phyloP scores from a whole-genome alignment of 2,888 invertebrate genomes.

The Drosophila prolongata region DNA sequence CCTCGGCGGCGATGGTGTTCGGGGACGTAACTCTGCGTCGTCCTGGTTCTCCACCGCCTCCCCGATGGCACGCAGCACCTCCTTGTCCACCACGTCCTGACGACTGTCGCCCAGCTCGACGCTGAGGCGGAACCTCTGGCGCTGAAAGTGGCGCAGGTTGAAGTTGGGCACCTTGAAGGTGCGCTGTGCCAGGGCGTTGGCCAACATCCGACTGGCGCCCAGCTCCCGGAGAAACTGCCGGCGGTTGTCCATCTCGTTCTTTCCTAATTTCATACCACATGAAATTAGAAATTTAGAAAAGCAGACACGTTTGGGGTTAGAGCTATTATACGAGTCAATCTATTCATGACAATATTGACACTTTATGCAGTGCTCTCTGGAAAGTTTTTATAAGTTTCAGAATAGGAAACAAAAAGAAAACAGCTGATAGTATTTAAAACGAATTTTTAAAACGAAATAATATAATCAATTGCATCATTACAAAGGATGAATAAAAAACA shows the following conservation, averaged over 20 bases:
- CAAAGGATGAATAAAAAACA: no score
- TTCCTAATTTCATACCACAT: conserved; percentile 30
- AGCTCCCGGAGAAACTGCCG: conserved; percentile 46
- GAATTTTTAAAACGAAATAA: no score
- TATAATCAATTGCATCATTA: no score
- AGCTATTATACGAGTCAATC: conserved; percentile 1
- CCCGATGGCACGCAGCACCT: conserved; percentile 35
- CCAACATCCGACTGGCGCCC: conserved; percentile 44
- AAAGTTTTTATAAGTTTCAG: neutral
- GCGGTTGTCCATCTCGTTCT: conserved; percentile 43
- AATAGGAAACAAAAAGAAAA: no score
- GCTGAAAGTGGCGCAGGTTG: conserved; percentile 43
- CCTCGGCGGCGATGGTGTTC: conserved; percentile 55
- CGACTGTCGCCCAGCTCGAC: conserved; percentile 43
- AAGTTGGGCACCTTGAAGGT: conserved; percentile 44
- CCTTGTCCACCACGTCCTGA: conserved; percentile 35
- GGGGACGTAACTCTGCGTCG: conserved; percentile 7
- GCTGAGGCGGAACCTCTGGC: conserved; percentile 36
- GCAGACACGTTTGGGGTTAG: conserved; percentile 15
- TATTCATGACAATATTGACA: neutral
- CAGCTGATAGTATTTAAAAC: no score
- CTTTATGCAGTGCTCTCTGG: neutral
- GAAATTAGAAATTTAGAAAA: conserved; percentile 19
- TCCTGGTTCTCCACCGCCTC: conserved; percentile 19
- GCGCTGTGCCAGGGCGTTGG: conserved; percentile 42